Evolutionary conservation across 1,140 invertebrate species (phyloP).

Genomic region (Akabosia matsudoensis): DNA sequence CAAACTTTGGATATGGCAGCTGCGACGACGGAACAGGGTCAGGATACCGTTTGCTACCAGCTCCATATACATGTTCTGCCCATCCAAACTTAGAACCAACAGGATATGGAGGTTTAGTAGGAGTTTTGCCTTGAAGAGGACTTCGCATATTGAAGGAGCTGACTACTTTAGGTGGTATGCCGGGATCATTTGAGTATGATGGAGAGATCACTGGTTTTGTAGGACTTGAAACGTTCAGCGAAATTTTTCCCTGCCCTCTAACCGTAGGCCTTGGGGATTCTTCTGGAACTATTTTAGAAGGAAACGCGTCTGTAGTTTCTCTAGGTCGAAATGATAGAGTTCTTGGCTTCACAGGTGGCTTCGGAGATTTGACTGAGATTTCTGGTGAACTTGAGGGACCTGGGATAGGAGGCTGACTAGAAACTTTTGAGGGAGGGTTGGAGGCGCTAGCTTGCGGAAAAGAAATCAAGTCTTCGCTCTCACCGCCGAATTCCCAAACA

Average conservation of each 20-base stretch:
- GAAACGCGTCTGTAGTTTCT: neutral
- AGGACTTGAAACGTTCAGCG: neutral
- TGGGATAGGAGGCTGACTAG: constrained; percentile 1
- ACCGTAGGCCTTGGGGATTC: neutral
- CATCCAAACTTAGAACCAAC: constrained; percentile 30
- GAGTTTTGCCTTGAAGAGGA: constrained; percentile 5
- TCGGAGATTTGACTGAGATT: neutral
- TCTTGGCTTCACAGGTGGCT: neutral
- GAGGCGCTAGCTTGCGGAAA: constrained; percentile 51
- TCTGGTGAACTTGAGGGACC: too few species aligned
- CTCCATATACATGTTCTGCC: constrained; percentile 35
- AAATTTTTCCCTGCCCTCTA: neutral
- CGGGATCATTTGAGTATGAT: neutral
- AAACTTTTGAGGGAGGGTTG: neutral
- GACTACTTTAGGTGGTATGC: constrained; percentile 22
- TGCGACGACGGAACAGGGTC: neutral
- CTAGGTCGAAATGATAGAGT: constrained; percentile 14
- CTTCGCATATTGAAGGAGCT: constrained; percentile 30
- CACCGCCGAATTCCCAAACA: constrained; percentile 60
- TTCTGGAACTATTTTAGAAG: constrained; percentile 10
- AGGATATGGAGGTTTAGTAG: constrained; percentile 6
- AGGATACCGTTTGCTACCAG: neutral
- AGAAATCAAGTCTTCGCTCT: constrained; percentile 52
- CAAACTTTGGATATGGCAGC: neutral
- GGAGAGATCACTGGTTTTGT: neutral